Evolutionary conservation across 2,888 invertebrate species (phyloP), one percentile per base, ranked within the genome.

Genomic region (Drosophila mettleri): DNA sequence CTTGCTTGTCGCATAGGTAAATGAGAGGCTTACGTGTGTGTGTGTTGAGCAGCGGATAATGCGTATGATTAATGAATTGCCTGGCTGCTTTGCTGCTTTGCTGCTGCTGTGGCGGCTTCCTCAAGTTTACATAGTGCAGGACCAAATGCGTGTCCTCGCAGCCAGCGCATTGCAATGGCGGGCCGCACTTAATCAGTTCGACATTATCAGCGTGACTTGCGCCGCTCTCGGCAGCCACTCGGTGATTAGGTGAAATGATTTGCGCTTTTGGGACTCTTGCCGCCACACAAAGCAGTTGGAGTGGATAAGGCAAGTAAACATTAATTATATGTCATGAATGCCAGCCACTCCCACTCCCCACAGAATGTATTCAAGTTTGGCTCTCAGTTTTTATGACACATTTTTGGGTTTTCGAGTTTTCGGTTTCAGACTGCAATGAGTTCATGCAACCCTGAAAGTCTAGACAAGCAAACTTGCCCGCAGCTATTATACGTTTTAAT

Each of bases 171-270:
- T 60, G 45, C 33, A 36, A 5, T 16, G 20, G 51, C 2, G n/a
- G 33, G 22, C 24, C 43, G 86, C 85, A 88, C 87, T 82, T 82
- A 87, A 82, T 88, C 81, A 80, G 85, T 73, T 86, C 81, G 69
- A 88, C 89, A 77, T 80, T 84, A 88, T 86, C 89, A 88, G 74
- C 67, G 69, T 82, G 81, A 82, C 89, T 82, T 84, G 81, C 81
- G 60, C 46, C 43, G 53, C 63, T 58, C 64, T 74, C 57, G 59
- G 60, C 12, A 63, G 69, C 63, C 79, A 78, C 80, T 75, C 36
- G 58, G 51, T 74, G 78, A 74, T 74, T 78, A 78, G 74, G 51
- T 33, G 43, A 52, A 75, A 75, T 75, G 76, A 75, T 63, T 74
- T 36, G 69, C 53, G 36, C 53, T 54, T 75, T 65, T 33, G 20